A percentile compares a stretch with the other conserved stretches of the same genome.
Conservation (phyloP, 1,140 invertebrate genomes). For the Brachionus angularis region DNA sequence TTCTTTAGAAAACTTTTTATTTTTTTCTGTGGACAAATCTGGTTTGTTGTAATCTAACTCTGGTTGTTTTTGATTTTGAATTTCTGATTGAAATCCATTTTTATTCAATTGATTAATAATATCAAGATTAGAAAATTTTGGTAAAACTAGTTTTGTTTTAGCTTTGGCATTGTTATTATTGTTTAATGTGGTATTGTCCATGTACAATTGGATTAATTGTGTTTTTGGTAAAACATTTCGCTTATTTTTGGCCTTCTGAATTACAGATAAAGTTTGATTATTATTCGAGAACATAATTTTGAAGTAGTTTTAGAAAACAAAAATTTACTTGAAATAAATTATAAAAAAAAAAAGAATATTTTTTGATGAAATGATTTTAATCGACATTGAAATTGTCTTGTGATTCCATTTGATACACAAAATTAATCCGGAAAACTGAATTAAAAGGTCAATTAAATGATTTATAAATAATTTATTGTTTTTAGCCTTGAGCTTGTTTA, state of each 20-base stretch:
- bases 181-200: not conserved
- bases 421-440: no score
- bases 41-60: not conserved
- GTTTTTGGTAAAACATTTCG: conserved; percentile 15
- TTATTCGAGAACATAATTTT: not conserved
- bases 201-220: conserved; percentile 1
- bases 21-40: not conserved
- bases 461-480: no score
- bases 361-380: no score
- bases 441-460: no score
- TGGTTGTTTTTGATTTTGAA: not conserved
- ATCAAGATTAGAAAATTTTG: conserved; percentile 28
- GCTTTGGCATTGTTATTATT: not conserved
- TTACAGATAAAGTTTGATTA: not conserved
- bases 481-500: no score
- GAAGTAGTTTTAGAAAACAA: not conserved
- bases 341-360: no score
- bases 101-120: not conserved
- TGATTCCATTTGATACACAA: no score
- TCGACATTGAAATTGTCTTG: no score
- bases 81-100: not conserved
- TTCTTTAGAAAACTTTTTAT: no score
- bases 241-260: conserved; percentile 20
- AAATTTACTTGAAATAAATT: no score
- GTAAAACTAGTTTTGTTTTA: conserved; percentile 1